Evolutionary conservation across 2,113 vertebrate species (phyloP), one percentile per base, ranked within the genome.

Genomic region (Nesoenas mayeri): DNA sequence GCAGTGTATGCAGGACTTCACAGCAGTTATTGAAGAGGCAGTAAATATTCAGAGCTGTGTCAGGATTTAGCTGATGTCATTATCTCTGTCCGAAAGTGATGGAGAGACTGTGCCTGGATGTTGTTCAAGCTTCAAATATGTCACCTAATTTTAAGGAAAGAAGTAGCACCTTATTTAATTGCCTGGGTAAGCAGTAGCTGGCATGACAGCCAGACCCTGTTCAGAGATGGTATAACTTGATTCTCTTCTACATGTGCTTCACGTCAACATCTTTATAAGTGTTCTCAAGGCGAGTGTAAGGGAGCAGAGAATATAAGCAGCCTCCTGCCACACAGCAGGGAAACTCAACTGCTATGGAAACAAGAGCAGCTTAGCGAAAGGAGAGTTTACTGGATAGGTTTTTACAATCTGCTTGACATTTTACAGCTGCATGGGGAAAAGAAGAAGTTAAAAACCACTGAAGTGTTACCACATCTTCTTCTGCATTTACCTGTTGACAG

Each of bases 311-410:
- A 74, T 81, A 57, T 40, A 86, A 64, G 48, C 88, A 95, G 24
- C 34, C 53, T 91, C 67, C 51, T 95, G 82, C 61, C 79, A 61
- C 65, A 56, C 88, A 92, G 88, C 79, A 90, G 79, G 69, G 77
- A 93, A 86, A 83, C 2, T 0, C 57, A 86, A 93, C 82, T 96
- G 82, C 90, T 89, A 93, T 92, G 85, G 93, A 94, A 96, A 96
- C 85, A 51, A 73, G 72, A 88, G 28, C 65, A 94, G 44, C 44
- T 74, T 50, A 80, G 79, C 0, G 5, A 66, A 60, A 85, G 21
- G 28, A 91, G 66, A 95, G 71, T 92, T 88, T 84, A 79, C 57
- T 72, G 28, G 48, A 48, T 67, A 73, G 72, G 56, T 73, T 96
- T 84, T 53, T 92, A 53, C 88, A 88, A 16, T 83, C 65, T 92